Evolutionary conservation across 2,888 invertebrate genomes (phyloP).

Genomic region (Netelia inedita): DNA sequence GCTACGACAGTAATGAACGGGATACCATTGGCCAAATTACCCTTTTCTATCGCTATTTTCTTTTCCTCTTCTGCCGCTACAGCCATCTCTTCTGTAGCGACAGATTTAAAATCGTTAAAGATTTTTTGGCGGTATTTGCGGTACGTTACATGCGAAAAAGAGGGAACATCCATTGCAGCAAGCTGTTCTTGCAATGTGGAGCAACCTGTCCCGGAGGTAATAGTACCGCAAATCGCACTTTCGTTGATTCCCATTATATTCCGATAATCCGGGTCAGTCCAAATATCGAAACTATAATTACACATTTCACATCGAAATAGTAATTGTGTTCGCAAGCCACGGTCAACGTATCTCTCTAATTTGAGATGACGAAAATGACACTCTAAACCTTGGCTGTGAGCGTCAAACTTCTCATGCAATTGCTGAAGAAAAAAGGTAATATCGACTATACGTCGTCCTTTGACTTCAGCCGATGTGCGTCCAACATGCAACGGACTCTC

Average conservation of each 20-base stretch:
- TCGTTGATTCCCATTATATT: conserved; percentile 21
- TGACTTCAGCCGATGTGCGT: too few relatives aligned
- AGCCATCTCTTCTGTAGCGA: neutral
- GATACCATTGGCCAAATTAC: neutral
- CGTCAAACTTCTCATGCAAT: too few relatives aligned
- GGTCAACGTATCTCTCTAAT: too few relatives aligned
- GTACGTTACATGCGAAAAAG: too few relatives aligned
- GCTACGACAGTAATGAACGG: conserved; percentile 49
- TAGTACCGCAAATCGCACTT: conserved; percentile 46
- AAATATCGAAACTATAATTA: neutral
- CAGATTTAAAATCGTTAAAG: neutral
- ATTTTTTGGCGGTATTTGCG: neutral
- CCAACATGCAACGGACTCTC: too few relatives aligned
- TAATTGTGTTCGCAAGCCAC: too few relatives aligned
- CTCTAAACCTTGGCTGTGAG: too few relatives aligned
- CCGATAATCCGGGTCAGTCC: neutral
- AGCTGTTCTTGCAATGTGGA: neutral
- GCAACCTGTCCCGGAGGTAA: conserved; percentile 49
- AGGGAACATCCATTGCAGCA: too few relatives aligned
- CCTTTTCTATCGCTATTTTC: neutral
- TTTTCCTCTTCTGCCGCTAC: neutral
- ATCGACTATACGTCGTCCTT: too few relatives aligned
- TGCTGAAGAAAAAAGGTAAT: too few relatives aligned
- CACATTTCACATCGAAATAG: too few relatives aligned
- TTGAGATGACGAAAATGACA: too few relatives aligned